phyloP scores from a whole-genome alignment of 2,113 vertebrate genomes.

The Antennarius striatus region DNA sequence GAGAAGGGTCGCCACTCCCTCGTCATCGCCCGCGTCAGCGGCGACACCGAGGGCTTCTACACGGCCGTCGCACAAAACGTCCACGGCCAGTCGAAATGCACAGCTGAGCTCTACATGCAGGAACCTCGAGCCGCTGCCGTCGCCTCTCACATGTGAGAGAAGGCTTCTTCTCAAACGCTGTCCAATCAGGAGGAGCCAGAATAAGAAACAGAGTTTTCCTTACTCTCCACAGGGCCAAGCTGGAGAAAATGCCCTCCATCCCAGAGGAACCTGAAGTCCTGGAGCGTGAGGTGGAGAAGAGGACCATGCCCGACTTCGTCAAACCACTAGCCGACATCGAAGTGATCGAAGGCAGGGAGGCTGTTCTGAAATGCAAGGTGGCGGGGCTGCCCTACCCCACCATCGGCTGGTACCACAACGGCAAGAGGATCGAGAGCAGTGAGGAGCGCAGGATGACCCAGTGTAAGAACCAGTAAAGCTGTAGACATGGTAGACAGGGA shows the following conservation, averaged over 20 bases:
- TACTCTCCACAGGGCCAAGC: slow-evolving; percentile 81
- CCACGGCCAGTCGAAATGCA: slow-evolving; percentile 84
- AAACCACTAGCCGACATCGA: slow-evolving; percentile 90
- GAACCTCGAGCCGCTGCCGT: slow-evolving; percentile 85
- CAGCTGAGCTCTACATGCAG: slow-evolving; percentile 90
- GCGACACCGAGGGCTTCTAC: slow-evolving; percentile 88
- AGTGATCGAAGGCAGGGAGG: slow-evolving; percentile 89
- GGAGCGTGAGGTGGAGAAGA: slow-evolving; percentile 85
- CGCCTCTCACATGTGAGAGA: slow-evolving; percentile 85
- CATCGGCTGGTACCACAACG: slow-evolving; percentile 95
- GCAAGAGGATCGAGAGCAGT: slow-evolving; percentile 87
- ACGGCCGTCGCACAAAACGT: slow-evolving; percentile 81
- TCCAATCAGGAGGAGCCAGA: too few relatives aligned
- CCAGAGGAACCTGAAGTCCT: slow-evolving; percentile 91
- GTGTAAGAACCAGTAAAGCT: slow-evolving; percentile 77
- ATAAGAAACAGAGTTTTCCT: too few relatives aligned
- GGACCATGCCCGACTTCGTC: slow-evolving; percentile 93
- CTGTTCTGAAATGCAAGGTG: slow-evolving; percentile 88
- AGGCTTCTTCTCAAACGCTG: too few relatives aligned
- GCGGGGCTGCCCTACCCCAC: slow-evolving; percentile 90
- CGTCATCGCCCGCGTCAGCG: slow-evolving; percentile 83
- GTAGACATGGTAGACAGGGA: too few relatives aligned
- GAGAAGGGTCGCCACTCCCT: slow-evolving; percentile 88
- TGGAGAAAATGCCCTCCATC: slow-evolving; percentile 98
- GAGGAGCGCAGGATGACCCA: slow-evolving; percentile 92